Percentiles rank a stretch among this genome's conserved stretches.
phyloP scores from a whole-genome alignment of 2,888 invertebrate genomes.

The Euclidia mi region DNA sequence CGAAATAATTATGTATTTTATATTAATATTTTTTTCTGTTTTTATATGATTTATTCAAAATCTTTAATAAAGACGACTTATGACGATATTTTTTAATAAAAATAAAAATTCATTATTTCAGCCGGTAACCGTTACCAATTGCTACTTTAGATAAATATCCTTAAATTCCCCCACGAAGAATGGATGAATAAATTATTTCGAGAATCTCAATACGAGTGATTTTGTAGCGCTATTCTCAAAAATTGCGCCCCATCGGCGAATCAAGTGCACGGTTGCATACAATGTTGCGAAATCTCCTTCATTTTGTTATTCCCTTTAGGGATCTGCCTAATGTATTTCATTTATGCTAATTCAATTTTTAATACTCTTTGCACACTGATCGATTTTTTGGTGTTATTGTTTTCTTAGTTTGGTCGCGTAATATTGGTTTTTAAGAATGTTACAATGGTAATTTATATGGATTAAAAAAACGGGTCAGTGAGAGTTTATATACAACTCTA shows the following conservation, averaged over 20 bases:
- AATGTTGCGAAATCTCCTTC: conserved; percentile 40
- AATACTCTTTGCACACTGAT: conserved; percentile 57
- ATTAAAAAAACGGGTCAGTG: too few species aligned
- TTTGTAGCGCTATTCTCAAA: conserved; percentile 6
- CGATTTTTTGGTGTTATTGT: conserved; percentile 46
- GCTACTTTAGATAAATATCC: too few species aligned
- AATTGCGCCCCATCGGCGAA: conserved; percentile 24
- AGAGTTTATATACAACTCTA: too few species aligned
- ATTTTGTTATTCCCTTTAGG: conserved; percentile 58
- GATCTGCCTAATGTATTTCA: conserved; percentile 64
- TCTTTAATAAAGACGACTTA: too few species aligned
- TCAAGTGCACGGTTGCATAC: conserved; percentile 20
- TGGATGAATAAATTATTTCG: conserved; percentile 2
- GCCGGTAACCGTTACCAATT: too few species aligned
- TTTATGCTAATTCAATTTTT: conserved; percentile 67
- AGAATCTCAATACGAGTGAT: not conserved
- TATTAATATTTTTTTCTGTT: too few species aligned
- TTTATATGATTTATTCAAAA: too few species aligned
- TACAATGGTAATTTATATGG: too few species aligned
- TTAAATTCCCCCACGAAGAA: not conserved
- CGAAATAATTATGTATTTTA: too few species aligned
- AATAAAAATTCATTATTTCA: too few species aligned
- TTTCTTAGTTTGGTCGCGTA: conserved; percentile 21
- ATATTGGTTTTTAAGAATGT: too few species aligned
- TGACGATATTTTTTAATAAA: too few species aligned